phyloP scores from a whole-genome alignment of 2,113 vertebrate genomes.

The Lophochroa leadbeateri region DNA sequence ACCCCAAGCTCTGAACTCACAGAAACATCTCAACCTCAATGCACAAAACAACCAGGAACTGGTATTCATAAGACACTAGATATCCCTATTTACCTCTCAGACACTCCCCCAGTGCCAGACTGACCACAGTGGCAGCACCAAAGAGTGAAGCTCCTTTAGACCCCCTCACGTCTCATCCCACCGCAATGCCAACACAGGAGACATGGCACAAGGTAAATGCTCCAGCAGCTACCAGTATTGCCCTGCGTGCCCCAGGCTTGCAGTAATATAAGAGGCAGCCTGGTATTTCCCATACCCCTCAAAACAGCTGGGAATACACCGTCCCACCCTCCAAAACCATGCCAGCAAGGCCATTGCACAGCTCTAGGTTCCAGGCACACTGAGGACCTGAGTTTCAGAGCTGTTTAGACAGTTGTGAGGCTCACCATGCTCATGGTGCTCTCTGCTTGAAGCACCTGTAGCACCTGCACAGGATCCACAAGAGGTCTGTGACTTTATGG shows the following conservation, averaged over 20 bases:
- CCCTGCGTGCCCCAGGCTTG: neutral
- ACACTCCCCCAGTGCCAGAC: neutral
- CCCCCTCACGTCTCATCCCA: accelerated
- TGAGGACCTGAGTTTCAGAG: accelerated
- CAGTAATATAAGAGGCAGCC: neutral
- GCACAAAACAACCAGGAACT: accelerated
- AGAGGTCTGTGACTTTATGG: neutral
- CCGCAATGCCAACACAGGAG: accelerated
- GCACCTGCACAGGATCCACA: neutral
- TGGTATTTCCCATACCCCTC: neutral
- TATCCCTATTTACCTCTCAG: neutral
- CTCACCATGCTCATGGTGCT: accelerated
- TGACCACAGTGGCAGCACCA: accelerated
- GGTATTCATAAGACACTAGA: neutral
- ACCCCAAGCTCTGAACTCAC: neutral
- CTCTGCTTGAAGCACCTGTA: neutral
- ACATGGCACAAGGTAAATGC: accelerated
- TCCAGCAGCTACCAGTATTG: neutral
- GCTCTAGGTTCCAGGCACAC: neutral
- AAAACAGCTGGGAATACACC: neutral
- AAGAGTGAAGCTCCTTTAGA: accelerated
- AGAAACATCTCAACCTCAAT: neutral
- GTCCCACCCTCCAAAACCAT: neutral
- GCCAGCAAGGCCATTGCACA: neutral
- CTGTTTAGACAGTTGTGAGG: accelerated